phyloP scores from a whole-genome alignment of 2,113 vertebrate species.

The Phylloscopus trochilus region DNA sequence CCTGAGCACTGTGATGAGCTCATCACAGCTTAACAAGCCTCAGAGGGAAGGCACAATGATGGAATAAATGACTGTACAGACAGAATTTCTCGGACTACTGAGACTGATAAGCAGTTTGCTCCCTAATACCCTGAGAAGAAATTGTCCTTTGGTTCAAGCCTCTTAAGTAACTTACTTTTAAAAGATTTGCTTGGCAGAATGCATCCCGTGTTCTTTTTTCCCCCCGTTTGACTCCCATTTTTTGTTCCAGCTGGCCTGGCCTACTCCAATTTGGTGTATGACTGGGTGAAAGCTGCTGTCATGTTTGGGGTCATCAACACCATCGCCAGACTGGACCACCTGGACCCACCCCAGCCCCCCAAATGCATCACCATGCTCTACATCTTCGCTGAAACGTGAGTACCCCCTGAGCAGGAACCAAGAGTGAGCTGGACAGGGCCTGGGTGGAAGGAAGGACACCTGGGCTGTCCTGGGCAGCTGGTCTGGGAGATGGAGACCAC shows the following conservation, averaged over 20 bases:
- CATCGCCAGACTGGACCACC: conserved; percentile 86
- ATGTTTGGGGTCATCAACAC: conserved; percentile 93
- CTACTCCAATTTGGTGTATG: conserved; percentile 92
- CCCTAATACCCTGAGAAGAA: background rate
- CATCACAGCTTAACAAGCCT: background rate
- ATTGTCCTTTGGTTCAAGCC: background rate
- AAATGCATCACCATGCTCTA: conserved; percentile 97
- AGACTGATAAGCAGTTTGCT: background rate
- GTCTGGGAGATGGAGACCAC: background rate
- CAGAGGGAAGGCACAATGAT: background rate
- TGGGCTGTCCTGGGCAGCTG: background rate
- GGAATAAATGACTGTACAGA: background rate
- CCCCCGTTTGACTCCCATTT: background rate
- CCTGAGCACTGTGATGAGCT: background rate
- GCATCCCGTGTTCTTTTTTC: fast-evolving
- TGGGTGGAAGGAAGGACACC: fast-evolving
- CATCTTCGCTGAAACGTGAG: conserved; percentile 92
- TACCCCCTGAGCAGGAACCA: fast-evolving
- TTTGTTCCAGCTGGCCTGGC: conserved; percentile 84
- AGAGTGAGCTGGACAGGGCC: fast-evolving
- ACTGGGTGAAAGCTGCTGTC: conserved; percentile 94
- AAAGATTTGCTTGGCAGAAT: background rate
- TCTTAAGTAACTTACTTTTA: background rate
- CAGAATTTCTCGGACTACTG: background rate
- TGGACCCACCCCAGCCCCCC: conserved; percentile 89